Conservation (phyloP, 1,140 invertebrate genomes). For the Ostrea edulis region DNA sequence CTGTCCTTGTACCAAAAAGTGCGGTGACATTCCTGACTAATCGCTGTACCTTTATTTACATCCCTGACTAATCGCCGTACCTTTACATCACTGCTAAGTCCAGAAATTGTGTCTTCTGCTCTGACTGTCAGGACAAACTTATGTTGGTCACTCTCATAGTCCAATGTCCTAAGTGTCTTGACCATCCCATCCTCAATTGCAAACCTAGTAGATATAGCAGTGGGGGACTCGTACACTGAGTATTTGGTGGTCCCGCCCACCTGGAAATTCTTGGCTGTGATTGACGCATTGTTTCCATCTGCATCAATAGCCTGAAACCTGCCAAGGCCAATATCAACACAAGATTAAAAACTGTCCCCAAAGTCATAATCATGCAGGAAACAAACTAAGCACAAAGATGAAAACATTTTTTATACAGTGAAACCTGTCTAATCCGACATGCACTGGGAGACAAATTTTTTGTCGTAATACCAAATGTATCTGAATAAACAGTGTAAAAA, state of each 20-base stretch:
- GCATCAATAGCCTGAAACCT: slow-evolving; percentile 37
- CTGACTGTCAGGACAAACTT: slow-evolving; percentile 24
- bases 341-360: no score
- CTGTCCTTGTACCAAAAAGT: no score
- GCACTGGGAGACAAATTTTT: no score
- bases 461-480: no score
- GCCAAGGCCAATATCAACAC: not conserved
- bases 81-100: not conserved
- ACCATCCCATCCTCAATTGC: slow-evolving; percentile 29
- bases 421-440: no score
- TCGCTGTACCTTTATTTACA: slow-evolving; percentile 5
- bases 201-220: slow-evolving; percentile 17
- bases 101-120: slow-evolving; percentile 16
- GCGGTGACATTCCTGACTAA: no score
- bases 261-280: slow-evolving; percentile 45
- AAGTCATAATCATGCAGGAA: no score
- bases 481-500: no score
- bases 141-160: slow-evolving; percentile 40
- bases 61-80: not conserved
- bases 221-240: slow-evolving; percentile 24
- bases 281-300: slow-evolving; percentile 1
- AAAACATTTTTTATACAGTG: no score
- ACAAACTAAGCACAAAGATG: no score
- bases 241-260: slow-evolving; percentile 37
- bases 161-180: slow-evolving; percentile 19